These are phyloP conservation scores for Pseudochirops corinnae DNA, from an alignment of 2,797 vertebrate species.

Conservation along the genomic window DNA sequence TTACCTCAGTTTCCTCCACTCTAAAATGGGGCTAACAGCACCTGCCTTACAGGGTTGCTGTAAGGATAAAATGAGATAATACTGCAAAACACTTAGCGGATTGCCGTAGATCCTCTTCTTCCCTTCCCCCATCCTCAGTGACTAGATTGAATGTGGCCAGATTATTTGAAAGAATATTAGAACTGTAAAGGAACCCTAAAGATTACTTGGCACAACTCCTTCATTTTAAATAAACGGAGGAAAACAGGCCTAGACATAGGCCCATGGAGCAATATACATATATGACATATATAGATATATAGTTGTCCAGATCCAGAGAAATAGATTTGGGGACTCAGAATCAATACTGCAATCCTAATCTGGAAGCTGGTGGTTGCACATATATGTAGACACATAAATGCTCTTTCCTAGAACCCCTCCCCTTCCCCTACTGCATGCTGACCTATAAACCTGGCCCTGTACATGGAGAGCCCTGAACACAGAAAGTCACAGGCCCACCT, in stretches of 20 bases:
- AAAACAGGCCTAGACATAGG: not conserved
- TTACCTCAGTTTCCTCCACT: no score
- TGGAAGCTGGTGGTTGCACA: not conserved
- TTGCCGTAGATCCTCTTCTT: not conserved
- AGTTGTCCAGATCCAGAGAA: not conserved
- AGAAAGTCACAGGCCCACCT: not conserved
- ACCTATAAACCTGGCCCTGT: constrained; percentile 13
- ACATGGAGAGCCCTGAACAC: not conserved
- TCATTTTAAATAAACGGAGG: not conserved
- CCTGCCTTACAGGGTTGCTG: not conserved
- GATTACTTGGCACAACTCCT: not conserved
- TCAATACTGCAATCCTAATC: not conserved
- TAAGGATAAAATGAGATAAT: not conserved
- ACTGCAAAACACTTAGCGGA: not conserved
- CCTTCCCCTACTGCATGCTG: not conserved
- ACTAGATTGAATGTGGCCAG: not conserved
- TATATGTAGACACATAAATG: not conserved
- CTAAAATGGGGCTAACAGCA: not conserved
- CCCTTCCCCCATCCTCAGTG: not conserved
- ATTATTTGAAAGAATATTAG: not conserved
- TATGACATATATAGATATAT: not conserved
- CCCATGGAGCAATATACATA: not conserved
- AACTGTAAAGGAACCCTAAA: not conserved
- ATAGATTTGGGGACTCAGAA: not conserved
- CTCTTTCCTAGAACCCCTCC: not conserved